Evolutionary conservation across 2,888 invertebrate genomes (phyloP).

Genomic region (Cephalotes varians): DNA sequence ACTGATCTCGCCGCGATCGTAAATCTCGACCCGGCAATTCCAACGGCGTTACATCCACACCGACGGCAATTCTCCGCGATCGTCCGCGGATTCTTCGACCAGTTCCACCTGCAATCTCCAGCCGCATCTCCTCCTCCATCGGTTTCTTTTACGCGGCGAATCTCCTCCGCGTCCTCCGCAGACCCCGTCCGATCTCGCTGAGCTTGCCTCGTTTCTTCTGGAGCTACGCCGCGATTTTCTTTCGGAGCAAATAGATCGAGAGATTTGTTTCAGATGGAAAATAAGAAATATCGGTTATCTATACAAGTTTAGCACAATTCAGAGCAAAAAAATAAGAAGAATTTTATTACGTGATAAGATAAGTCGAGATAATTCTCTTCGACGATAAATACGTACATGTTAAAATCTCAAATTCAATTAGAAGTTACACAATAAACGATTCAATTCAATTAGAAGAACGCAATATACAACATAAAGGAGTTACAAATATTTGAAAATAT

Average conservation of each 20-base stretch:
- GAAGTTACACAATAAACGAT: too few species aligned
- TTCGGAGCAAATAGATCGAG: background rate
- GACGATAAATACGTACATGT: background rate
- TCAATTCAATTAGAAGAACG: too few species aligned
- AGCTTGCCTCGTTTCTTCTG: constrained; percentile 10
- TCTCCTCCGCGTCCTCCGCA: background rate
- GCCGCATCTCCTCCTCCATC: constrained; percentile 14
- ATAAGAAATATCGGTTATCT: background rate
- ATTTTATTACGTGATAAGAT: background rate
- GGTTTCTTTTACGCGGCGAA: constrained; percentile 1
- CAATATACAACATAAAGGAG: too few species aligned
- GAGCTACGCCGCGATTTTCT: background rate
- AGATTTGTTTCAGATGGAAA: background rate
- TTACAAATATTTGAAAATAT: background rate
- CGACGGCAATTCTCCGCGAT: constrained; percentile 36
- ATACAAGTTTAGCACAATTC: background rate
- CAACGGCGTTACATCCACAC: background rate
- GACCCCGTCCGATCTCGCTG: background rate
- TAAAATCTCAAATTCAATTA: background rate
- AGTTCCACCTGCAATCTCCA: constrained; percentile 39
- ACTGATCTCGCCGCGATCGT: constrained; percentile 38
- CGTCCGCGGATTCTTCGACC: constrained; percentile 44
- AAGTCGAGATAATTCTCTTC: background rate
- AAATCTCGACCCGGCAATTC: constrained; percentile 46
- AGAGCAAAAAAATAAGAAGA: background rate